Percentiles rank a stretch among this genome's conserved stretches.
Conservation (phyloP, 2,797 vertebrate genomes). For the Notamacropus eugenii region DNA sequence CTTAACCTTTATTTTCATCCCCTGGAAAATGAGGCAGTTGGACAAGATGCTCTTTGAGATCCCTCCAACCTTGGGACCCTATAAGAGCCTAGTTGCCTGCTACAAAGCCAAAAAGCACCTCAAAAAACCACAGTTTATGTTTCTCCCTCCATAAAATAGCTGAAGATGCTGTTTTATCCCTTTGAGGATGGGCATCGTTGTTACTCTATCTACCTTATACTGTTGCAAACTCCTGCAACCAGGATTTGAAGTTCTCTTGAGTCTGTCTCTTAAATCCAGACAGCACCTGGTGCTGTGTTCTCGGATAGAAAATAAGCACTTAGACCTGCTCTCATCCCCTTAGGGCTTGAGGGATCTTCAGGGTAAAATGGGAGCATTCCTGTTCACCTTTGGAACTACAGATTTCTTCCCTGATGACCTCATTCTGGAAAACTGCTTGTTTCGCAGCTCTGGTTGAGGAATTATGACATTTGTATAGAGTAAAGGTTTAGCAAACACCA, state of each 20-base stretch:
- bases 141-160: background rate
- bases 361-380: conserved; percentile 13
- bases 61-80: background rate
- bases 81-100: background rate
- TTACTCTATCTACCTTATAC: conserved; percentile 1
- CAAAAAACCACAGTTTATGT: background rate
- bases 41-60: background rate
- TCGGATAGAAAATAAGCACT: background rate
- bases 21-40: background rate
- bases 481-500: conserved; percentile 70
- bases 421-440: conserved; percentile 25
- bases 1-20: conserved; percentile 13
- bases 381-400: background rate
- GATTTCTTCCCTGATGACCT: conserved; percentile 2
- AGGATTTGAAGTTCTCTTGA: background rate
- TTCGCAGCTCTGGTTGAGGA: background rate
- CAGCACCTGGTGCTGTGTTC: background rate
- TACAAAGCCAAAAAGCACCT: background rate
- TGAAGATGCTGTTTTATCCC: background rate
- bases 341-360: background rate
- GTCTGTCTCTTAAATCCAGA: background rate
- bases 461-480: conserved; percentile 45
- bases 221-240: background rate
- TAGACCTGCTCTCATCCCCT: background rate
- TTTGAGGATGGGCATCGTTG: background rate